Evolutionary conservation across 1,140 invertebrate species (phyloP).

Genomic region (Drosophila punjabiensis): DNA sequence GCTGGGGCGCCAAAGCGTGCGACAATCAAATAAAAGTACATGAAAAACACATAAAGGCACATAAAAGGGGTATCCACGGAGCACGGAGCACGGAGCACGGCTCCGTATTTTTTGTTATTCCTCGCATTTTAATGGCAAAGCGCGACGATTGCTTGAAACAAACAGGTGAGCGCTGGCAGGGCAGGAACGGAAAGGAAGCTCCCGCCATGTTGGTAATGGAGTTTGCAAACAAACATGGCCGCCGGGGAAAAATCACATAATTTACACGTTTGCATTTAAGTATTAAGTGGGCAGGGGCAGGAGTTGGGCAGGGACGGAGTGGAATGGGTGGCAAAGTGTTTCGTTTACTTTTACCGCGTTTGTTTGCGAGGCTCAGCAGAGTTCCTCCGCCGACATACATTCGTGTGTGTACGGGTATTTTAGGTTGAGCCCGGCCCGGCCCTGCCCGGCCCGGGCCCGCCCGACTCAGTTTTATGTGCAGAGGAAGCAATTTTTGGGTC

Average conservation of each 20-base stretch:
- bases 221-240: conserved; percentile 83
- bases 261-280: conserved; percentile 84
- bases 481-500: conserved; percentile 81
- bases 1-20: conserved; percentile 69
- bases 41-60: conserved; percentile 78
- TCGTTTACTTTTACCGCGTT: conserved; percentile 76
- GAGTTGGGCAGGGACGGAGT: neutral
- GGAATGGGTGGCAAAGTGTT: conserved; percentile 63
- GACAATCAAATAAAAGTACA: conserved; percentile 84
- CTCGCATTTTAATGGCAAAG: conserved; percentile 72
- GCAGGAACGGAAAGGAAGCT: conserved; percentile 34
- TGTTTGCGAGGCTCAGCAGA: conserved; percentile 71
- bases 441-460: conserved; percentile 32
- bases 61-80: conserved; percentile 66
- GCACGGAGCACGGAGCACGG: conserved; percentile 16
- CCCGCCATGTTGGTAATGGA: conserved; percentile 82
- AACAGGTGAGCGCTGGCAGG: conserved; percentile 61
- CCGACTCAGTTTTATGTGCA: conserved; percentile 73
- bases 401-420: conserved; percentile 69
- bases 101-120: conserved; percentile 36
- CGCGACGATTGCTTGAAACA: conserved; percentile 79
- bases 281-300: conserved; percentile 71
- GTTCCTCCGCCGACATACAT: conserved; percentile 31
- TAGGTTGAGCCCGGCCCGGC: conserved; percentile 41
- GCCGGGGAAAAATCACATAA: conserved; percentile 83